Conservation (phyloP, 2,888 invertebrate species). For the Brachypalpus laphriformis region DNA sequence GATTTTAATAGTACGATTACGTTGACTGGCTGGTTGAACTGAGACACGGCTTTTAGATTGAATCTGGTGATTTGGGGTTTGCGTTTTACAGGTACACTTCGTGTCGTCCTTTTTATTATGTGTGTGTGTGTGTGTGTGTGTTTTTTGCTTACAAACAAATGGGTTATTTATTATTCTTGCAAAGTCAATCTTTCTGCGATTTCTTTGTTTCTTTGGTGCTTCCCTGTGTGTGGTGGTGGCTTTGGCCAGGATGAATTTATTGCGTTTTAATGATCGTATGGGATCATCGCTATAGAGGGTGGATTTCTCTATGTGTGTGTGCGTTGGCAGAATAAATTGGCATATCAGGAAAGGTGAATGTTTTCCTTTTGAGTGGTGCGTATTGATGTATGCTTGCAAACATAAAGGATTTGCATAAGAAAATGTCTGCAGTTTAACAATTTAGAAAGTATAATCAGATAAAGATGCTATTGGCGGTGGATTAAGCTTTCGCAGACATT, state of each 20-base stretch:
- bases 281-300: neutral
- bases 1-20: constrained; percentile 70
- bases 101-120: neutral
- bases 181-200: constrained; percentile 58
- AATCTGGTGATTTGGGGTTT: constrained; percentile 40
- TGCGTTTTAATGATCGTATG: constrained; percentile 58
- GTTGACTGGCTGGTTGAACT: constrained; percentile 36
- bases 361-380: neutral
- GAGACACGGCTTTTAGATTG: constrained; percentile 40
- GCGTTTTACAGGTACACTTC: constrained; percentile 4
- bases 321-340: neutral
- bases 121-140: no score
- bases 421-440: constrained; percentile 41
- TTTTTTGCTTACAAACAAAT: constrained; percentile 51
- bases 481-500: neutral
- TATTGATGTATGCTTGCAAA: neutral
- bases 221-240: neutral
- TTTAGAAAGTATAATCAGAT: constrained; percentile 18
- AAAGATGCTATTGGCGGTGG: neutral
- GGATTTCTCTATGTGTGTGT: neutral
- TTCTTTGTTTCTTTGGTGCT: constrained; percentile 3
- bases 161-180: constrained; percentile 64
- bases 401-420: constrained; percentile 30
- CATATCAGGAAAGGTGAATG: constrained; percentile 10
- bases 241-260: constrained; percentile 51